Conservation (phyloP, 1,140 invertebrate genomes). For the Pseudomyrmex gracilis region DNA sequence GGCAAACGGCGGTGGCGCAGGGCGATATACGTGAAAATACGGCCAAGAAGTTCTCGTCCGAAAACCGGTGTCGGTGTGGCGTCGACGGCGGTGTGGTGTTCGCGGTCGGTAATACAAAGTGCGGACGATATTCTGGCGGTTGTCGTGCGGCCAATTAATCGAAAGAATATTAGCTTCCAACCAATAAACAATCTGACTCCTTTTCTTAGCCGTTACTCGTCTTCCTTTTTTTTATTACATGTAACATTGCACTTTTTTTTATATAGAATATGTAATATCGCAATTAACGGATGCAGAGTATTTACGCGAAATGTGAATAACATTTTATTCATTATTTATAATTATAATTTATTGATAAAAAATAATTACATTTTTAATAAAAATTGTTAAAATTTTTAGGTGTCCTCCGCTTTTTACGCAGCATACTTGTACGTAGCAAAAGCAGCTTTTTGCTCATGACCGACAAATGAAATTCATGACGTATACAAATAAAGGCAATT, state of each 20-base stretch:
- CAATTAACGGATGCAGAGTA: too few species aligned
- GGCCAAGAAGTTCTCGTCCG: constrained; percentile 33
- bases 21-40: constrained; percentile 36
- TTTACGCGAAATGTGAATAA: too few species aligned
- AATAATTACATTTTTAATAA: too few species aligned
- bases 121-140: neutral
- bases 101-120: constrained; percentile 47
- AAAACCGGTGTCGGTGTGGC: constrained; percentile 7
- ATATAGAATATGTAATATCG: neutral
- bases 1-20: constrained; percentile 28
- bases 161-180: constrained; percentile 21
- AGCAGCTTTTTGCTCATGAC: neutral
- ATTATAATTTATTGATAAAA: too few species aligned
- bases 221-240: neutral
- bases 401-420: too few species aligned
- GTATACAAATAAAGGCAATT: constrained; percentile 16
- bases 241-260: neutral
- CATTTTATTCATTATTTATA: too few species aligned
- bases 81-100: constrained; percentile 40
- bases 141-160: constrained; percentile 6
- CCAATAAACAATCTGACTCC: neutral
- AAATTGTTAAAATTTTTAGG: too few species aligned
- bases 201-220: neutral
- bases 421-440: neutral
- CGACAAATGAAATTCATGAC: constrained; percentile 13